Evolutionary conservation across 2,797 vertebrate species (phyloP).

Genomic region (Decapterus maruadsi): DNA sequence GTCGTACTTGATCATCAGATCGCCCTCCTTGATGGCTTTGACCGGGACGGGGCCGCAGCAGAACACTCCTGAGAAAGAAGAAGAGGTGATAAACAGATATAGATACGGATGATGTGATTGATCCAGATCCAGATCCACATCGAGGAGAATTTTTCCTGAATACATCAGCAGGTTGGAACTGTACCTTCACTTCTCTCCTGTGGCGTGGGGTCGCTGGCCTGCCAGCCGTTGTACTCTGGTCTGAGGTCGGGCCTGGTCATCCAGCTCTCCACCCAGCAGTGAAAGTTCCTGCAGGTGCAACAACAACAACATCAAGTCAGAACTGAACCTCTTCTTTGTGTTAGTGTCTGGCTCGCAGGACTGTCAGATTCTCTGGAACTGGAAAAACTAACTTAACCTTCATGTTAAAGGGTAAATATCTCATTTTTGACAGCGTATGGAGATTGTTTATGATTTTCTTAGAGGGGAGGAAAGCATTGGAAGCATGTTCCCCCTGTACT

Average conservation of each 20-base stretch:
- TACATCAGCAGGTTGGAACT: neutral
- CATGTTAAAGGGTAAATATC: no score
- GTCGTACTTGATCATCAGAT: slow-evolving; percentile 90
- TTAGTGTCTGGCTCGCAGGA: no score
- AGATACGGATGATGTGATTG: neutral
- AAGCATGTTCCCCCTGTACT: no score
- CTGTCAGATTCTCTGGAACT: no score
- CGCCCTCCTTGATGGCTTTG: slow-evolving; percentile 91
- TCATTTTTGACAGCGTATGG: no score
- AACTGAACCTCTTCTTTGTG: neutral
- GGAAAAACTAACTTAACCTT: no score
- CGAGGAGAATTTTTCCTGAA: neutral
- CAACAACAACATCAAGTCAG: slow-evolving; percentile 10
- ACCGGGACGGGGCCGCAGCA: slow-evolving; percentile 95
- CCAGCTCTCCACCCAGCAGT: slow-evolving; percentile 97
- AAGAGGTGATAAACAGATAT: neutral
- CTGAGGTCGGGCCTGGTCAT: slow-evolving; percentile 92
- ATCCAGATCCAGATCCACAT: neutral
- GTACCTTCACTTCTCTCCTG: slow-evolving; percentile 97
- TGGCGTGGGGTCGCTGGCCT: slow-evolving; percentile 94
- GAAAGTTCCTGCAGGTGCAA: slow-evolving; percentile 91
- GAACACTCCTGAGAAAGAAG: slow-evolving; percentile 85
- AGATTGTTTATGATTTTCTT: no score
- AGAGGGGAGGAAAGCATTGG: no score
- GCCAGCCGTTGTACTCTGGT: slow-evolving; percentile 90